Conservation (phyloP, 2,888 invertebrate genomes). For the Pandemis corylana region DNA sequence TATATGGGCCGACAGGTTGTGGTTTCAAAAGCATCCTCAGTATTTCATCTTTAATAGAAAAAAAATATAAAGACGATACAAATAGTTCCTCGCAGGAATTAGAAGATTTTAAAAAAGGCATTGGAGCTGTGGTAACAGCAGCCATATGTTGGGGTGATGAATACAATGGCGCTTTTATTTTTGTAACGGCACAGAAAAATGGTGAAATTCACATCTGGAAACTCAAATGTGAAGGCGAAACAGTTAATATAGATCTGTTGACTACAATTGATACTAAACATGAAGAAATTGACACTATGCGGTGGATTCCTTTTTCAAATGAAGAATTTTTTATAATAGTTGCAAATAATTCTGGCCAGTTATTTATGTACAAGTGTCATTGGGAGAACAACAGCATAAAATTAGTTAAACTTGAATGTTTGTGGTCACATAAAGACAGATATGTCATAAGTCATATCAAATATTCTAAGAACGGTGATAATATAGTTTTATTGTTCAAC, state of each 20-base stretch:
- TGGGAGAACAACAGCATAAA: constrained; percentile 50
- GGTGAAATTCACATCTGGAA: constrained; percentile 66
- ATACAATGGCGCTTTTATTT: constrained; percentile 58
- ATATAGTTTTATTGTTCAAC: constrained; percentile 60
- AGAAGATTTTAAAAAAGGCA: constrained; percentile 57
- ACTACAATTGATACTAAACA: constrained; percentile 50
- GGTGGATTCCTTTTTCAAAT: constrained; percentile 59
- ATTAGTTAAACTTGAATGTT: constrained; percentile 45
- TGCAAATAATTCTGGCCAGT: constrained; percentile 62
- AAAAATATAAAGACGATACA: constrained; percentile 45
- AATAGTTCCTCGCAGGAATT: constrained; percentile 49
- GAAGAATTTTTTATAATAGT: constrained; percentile 57
- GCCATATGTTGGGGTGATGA: constrained; percentile 67
- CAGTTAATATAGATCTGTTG: constrained; percentile 48
- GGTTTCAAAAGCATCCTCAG: constrained; percentile 59
- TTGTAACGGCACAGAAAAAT: constrained; percentile 72
- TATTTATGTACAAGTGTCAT: constrained; percentile 56
- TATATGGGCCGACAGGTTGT: constrained; percentile 53
- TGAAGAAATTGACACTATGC: constrained; percentile 58
- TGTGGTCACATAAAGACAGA: constrained; percentile 70
- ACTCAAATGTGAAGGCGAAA: constrained; percentile 47
- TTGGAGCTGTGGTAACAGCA: constrained; percentile 58
- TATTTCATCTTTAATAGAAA: constrained; percentile 56
- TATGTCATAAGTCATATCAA: constrained; percentile 61
- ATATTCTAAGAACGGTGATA: constrained; percentile 51